These are phyloP conservation scores for Ptychadena robeensis DNA, from an alignment of 2,797 vertebrate genomes.

Conservation along the genomic window DNA sequence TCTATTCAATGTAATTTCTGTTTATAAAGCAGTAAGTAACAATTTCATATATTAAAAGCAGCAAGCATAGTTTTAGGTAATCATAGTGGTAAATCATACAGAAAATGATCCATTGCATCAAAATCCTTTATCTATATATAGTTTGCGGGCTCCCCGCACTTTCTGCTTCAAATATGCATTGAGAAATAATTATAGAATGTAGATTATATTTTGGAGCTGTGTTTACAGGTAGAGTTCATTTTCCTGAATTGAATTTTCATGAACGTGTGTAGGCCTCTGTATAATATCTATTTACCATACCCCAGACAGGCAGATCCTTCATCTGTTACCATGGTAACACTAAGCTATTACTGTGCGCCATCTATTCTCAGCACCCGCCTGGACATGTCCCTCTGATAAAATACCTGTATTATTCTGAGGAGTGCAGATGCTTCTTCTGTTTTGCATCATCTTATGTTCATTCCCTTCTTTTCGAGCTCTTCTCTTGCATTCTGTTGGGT, in stretches of 20 bases:
- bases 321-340: slow-evolving; percentile 39
- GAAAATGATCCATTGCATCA: not conserved
- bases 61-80: not conserved
- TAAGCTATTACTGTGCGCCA: slow-evolving; percentile 15
- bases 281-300: slow-evolving; percentile 21
- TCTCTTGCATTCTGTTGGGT: slow-evolving; percentile 82
- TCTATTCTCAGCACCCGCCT: slow-evolving; percentile 34
- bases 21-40: too few relatives aligned
- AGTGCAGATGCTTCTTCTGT: slow-evolving; percentile 82
- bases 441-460: slow-evolving; percentile 91
- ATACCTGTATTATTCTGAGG: slow-evolving; percentile 88
- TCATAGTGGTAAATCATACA: not conserved
- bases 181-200: too few relatives aligned
- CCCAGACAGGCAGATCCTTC: not conserved
- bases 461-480: slow-evolving; percentile 88
- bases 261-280: not conserved
- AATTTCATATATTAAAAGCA: not conserved
- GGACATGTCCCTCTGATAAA: slow-evolving; percentile 37
- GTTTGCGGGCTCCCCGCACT: not conserved
- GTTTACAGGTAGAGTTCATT: not conserved
- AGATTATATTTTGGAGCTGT: too few relatives aligned
- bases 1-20: too few relatives aligned
- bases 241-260: slow-evolving; percentile 21
- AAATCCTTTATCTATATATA: not conserved
- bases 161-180: not conserved